These are phyloP conservation scores for Marmota flaviventris DNA, from an alignment of 2,113 vertebrate species.

Conservation along the genomic window DNA sequence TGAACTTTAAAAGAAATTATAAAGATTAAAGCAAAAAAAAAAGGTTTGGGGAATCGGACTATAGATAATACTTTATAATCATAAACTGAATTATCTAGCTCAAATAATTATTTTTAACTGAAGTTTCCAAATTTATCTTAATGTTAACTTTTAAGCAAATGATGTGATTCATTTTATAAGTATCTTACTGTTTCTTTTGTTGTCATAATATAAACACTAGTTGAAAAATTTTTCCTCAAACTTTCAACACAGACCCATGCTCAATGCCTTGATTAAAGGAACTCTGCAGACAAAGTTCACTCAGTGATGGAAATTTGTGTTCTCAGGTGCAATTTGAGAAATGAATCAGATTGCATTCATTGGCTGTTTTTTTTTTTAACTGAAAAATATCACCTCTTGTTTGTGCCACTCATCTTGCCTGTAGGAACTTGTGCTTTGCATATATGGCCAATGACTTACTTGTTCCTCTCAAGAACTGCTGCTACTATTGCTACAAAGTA, in stretches of 20 bases:
- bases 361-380: background rate
- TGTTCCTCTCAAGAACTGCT: background rate
- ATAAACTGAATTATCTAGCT: background rate
- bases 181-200: background rate
- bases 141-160: constrained; percentile 24
- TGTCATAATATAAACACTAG: background rate
- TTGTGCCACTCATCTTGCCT: background rate
- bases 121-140: constrained; percentile 9
- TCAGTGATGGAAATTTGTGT: background rate
- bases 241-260: background rate
- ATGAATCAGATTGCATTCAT: background rate
- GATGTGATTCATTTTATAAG: background rate
- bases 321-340: background rate
- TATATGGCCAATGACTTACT: background rate
- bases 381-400: background rate
- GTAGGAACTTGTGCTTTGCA: background rate
- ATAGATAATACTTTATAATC: background rate
- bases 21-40: constrained; percentile 26
- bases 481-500: background rate
- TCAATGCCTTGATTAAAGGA: background rate
- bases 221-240: background rate
- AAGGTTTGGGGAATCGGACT: background rate
- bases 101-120: background rate
- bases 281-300: background rate
- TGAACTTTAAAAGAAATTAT: constrained; percentile 46